phyloP scores from a whole-genome alignment of 1,140 invertebrate genomes.

The Lerema accius region DNA sequence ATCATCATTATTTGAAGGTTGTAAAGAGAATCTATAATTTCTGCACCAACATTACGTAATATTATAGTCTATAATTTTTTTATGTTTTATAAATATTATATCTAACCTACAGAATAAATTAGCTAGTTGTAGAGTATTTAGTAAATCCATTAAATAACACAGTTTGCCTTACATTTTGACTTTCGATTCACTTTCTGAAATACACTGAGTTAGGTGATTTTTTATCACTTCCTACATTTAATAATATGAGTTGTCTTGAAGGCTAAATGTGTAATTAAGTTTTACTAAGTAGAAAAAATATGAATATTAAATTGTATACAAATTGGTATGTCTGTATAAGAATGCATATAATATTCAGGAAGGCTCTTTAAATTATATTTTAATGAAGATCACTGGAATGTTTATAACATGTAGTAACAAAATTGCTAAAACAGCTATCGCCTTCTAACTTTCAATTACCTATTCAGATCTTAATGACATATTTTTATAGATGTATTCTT shows the following conservation, averaged over 20 bases:
- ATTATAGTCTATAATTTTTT: not conserved
- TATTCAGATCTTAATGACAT: slow-evolving; percentile 46
- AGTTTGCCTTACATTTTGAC: too few species aligned
- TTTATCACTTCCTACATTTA: too few species aligned
- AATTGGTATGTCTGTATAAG: not conserved
- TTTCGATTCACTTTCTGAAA: too few species aligned
- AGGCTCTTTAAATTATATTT: not conserved
- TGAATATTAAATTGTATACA: too few species aligned
- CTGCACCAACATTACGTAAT: not conserved
- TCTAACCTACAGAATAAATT: too few species aligned
- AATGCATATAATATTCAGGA: not conserved
- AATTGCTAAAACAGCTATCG: not conserved
- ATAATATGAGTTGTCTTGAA: too few species aligned
- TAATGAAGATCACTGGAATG: slow-evolving; percentile 14
- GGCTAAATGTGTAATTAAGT: too few species aligned
- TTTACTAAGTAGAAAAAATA: too few species aligned
- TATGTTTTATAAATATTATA: not conserved
- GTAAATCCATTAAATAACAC: too few species aligned
- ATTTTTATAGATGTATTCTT: slow-evolving; percentile 74
- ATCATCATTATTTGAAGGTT: not conserved
- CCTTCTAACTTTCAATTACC: not conserved
- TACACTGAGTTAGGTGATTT: too few species aligned
- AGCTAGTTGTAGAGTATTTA: too few species aligned
- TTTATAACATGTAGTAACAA: slow-evolving; percentile 7
- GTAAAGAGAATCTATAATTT: slow-evolving; percentile 16